Evolutionary conservation across 2,888 invertebrate species (phyloP), one percentile per base, ranked within the genome.

Genomic region (Helicoverpa assulta): DNA sequence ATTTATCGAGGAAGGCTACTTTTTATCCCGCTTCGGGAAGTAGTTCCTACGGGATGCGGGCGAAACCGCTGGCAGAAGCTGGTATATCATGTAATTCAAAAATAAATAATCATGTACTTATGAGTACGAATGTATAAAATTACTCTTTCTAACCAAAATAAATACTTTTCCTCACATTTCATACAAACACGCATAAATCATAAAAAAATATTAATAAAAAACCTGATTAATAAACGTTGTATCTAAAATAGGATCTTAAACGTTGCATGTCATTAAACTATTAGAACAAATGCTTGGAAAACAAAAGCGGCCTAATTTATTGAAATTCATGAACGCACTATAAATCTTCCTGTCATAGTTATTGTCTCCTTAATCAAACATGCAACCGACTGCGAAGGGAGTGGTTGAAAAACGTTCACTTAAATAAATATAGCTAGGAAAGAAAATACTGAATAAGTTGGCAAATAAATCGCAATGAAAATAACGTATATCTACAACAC

Each of bases 221-320:
- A 26, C 29, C 16, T n/a, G 1, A n/a, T n/a, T 10, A n/a, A 47
- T 16, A 47, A 53, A 19, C 40, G 18, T 19, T 37, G 4, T 26
- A 51, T 72, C 43, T 37, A 37, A n/a, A 52, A 59, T 47, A 26
- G 21, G 7, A 61, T 51, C 54, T 57, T 50, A 19, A 40, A 43
- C 33, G 21, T 68, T 60, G 70, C 81, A 60, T 78, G 81, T 52
- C 51, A 57, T 43, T 51, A 54, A 63, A 76, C 54, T 68, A 70
- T 81, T 70, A 81, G 19, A 62, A 57, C n/a, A 50, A 71, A 68
- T 59, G 40, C 40, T 19, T 57, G 29, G 54, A 64, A 78, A 71
- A 67, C 75, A 52, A 63, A 67, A 40, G 47, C n/a, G 51, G 51
- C 26, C 58, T 66, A 57, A 66, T 66, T 66, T 52, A 78, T 55